phyloP scores from a whole-genome alignment of 2,113 vertebrate species.

The Tetrao urogallus region DNA sequence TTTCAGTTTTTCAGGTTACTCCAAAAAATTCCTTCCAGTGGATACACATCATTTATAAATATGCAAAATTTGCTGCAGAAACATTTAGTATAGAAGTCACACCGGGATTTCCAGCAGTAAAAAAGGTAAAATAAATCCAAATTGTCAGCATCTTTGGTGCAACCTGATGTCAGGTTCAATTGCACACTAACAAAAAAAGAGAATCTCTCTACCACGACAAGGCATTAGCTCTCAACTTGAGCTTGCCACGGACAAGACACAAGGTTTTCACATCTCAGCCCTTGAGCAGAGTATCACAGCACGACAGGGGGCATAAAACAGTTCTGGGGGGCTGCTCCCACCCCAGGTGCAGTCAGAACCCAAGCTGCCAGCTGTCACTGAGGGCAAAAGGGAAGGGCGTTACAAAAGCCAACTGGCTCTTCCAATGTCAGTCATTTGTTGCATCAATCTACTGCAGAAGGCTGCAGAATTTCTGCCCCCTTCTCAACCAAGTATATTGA shows the following conservation, averaged over 20 bases:
- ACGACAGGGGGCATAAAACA: neutral
- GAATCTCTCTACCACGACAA: neutral
- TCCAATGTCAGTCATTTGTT: neutral
- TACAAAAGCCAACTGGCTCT: neutral
- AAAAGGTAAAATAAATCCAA: neutral
- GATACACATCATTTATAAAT: constrained; percentile 28
- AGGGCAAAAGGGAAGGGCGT: neutral
- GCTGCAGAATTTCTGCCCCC: neutral
- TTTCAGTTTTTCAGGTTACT: neutral
- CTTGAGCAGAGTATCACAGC: neutral
- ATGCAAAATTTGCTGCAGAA: neutral
- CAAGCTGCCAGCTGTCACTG: neutral
- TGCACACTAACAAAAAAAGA: neutral
- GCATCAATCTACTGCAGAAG: neutral
- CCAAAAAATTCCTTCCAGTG: neutral
- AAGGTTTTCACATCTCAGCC: neutral
- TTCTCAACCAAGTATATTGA: neutral
- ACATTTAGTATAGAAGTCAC: neutral
- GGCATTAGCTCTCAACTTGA: neutral
- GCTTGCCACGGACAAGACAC: neutral
- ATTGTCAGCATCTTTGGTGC: neutral
- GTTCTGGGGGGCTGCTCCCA: neutral
- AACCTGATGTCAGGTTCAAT: neutral
- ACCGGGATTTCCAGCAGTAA: neutral
- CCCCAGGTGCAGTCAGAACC: neutral